phyloP scores from a whole-genome alignment of 2,113 vertebrate genomes.

The Sciurus niger region DNA sequence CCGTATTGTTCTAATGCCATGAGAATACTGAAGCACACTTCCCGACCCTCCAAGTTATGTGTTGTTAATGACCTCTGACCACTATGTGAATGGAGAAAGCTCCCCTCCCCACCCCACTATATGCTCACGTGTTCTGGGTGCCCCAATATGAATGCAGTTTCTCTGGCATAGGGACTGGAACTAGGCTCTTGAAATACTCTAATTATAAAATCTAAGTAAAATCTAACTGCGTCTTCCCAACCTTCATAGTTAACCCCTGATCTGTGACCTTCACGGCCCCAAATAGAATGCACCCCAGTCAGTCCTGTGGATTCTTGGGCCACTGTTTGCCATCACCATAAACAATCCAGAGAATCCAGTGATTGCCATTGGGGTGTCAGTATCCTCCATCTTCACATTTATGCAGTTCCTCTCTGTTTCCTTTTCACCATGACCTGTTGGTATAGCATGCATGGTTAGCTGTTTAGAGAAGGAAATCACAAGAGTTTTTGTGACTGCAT shows the following conservation, averaged over 20 bases:
- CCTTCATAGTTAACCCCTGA: not conserved
- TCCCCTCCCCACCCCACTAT: not conserved
- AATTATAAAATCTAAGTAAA: not conserved
- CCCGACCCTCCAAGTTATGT: not conserved
- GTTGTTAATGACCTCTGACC: not conserved
- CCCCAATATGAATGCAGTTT: not conserved
- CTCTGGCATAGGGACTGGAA: not conserved
- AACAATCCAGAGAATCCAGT: not conserved
- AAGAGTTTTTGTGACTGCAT: not conserved
- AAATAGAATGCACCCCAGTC: not conserved
- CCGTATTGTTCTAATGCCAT: not conserved
- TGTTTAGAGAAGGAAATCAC: conserved; percentile 37
- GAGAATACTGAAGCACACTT: not conserved
- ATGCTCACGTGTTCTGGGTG: not conserved
- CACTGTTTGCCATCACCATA: not conserved
- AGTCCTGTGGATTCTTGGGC: not conserved
- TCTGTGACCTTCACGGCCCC: not conserved
- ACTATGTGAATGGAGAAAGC: not conserved
- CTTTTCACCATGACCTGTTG: not conserved
- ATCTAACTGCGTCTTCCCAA: not conserved
- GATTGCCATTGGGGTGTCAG: not conserved
- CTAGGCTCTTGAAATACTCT: not conserved
- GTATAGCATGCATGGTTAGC: not conserved
- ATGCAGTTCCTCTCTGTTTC: not conserved
- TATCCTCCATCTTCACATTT: not conserved